These are phyloP conservation scores for Colaptes auratus DNA, from an alignment of 2,113 vertebrate genomes.

Conservation along the genomic window DNA sequence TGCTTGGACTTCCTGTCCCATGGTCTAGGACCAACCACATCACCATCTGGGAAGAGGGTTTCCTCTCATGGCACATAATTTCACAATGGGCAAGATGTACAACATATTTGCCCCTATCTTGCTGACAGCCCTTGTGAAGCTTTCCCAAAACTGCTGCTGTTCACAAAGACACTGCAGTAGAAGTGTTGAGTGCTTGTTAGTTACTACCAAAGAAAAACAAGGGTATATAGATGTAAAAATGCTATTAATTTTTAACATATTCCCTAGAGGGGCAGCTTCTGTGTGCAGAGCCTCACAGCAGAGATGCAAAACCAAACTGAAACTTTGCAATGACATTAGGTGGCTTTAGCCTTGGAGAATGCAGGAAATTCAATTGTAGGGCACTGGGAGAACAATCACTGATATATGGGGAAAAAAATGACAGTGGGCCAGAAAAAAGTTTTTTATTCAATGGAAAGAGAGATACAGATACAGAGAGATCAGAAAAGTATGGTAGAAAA, in stretches of 20 bases:
- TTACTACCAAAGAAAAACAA: not conserved
- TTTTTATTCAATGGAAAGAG: not conserved
- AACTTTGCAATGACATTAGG: not conserved
- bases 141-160: not conserved
- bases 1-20: fast-evolving
- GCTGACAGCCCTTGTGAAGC: fast-evolving
- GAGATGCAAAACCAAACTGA: not conserved
- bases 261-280: not conserved
- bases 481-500: not conserved
- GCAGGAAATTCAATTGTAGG: not conserved
- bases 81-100: not conserved
- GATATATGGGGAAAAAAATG: not conserved
- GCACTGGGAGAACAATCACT: not conserved
- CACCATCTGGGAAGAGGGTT: not conserved
- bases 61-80: not conserved
- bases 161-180: not conserved
- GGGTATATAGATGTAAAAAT: not conserved
- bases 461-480: not conserved
- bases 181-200: not conserved
- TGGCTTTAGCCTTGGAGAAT: not conserved
- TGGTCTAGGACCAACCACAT: not conserved
- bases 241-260: not conserved
- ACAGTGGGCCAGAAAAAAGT: not conserved
- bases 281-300: not conserved
- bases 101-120: not conserved